phyloP scores from a whole-genome alignment of 2,797 vertebrate genomes.

The Pampus argenteus region DNA sequence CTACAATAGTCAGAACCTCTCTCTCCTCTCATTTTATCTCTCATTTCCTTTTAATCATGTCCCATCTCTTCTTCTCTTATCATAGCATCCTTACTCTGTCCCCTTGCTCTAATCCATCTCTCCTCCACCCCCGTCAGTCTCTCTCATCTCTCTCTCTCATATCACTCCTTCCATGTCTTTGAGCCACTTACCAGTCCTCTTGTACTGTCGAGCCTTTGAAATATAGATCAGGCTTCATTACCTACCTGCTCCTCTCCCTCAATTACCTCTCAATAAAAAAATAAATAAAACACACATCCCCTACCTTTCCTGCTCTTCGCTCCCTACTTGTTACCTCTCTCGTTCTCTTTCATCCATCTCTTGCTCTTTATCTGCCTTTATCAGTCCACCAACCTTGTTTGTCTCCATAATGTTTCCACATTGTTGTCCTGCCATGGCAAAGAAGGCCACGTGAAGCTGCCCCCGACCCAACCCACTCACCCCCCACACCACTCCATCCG shows the following conservation, averaged over 20 bases:
- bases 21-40: conserved; percentile 13
- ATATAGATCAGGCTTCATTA: conserved; percentile 80
- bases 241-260: conserved; percentile 30
- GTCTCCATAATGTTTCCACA: neutral
- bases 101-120: conserved; percentile 24
- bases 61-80: conserved; percentile 30
- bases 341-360: conserved; percentile 21
- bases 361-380: conserved; percentile 14
- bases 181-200: conserved; percentile 60
- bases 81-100: conserved; percentile 19
- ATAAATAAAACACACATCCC: neutral
- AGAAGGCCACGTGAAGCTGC: conserved; percentile 20
- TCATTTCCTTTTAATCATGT: conserved; percentile 52
- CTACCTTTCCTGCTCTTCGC: neutral
- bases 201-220: conserved; percentile 72
- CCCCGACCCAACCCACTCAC: neutral
- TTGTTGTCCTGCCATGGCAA: conserved; percentile 32
- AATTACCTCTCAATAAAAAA: conserved; percentile 18
- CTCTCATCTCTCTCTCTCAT: conserved; percentile 40
- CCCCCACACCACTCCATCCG: conserved; percentile 21
- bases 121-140: conserved; percentile 15
- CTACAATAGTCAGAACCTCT: neutral
- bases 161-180: conserved; percentile 44
- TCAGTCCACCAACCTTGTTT: conserved; percentile 26
- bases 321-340: neutral